phyloP scores from a whole-genome alignment of 1,140 invertebrate species.

The Armadillidium nasatum region DNA sequence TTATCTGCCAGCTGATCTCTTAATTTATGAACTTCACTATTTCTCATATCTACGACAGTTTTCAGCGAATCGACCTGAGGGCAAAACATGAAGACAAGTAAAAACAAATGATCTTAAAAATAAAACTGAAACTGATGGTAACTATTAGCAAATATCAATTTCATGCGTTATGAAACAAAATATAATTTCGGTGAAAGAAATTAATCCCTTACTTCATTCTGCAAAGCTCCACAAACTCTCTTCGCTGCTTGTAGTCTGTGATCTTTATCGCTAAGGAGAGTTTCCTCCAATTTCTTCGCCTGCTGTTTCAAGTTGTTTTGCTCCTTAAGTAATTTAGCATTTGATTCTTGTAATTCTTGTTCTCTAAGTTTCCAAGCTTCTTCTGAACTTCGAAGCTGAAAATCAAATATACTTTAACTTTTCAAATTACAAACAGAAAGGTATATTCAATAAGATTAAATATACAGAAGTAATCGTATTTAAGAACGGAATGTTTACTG shows the following conservation, averaged over 20 bases:
- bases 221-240: constrained; percentile 33
- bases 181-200: not conserved
- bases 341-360: constrained; percentile 33
- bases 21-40: constrained; percentile 62
- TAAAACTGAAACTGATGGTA: not conserved
- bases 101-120: not conserved
- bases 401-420: too few species aligned
- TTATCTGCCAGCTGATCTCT: constrained; percentile 60
- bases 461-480: too few species aligned
- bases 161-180: too few species aligned
- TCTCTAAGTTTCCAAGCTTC: constrained; percentile 26
- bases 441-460: too few species aligned
- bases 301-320: constrained; percentile 30
- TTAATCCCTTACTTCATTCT: constrained; percentile 36
- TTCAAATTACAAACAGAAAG: too few species aligned
- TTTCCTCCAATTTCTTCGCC: constrained; percentile 37
- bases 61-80: constrained; percentile 40
- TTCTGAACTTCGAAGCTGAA: constrained; percentile 33
- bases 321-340: constrained; percentile 26
- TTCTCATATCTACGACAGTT: constrained; percentile 42
- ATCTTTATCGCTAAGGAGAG: constrained; percentile 40
- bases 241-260: constrained; percentile 36
- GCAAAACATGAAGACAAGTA: too few species aligned
- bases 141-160: too few species aligned
- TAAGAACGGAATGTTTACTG: too few species aligned